phyloP scores from a whole-genome alignment of 2,797 vertebrate genomes.

The Takifugu rubripes region DNA sequence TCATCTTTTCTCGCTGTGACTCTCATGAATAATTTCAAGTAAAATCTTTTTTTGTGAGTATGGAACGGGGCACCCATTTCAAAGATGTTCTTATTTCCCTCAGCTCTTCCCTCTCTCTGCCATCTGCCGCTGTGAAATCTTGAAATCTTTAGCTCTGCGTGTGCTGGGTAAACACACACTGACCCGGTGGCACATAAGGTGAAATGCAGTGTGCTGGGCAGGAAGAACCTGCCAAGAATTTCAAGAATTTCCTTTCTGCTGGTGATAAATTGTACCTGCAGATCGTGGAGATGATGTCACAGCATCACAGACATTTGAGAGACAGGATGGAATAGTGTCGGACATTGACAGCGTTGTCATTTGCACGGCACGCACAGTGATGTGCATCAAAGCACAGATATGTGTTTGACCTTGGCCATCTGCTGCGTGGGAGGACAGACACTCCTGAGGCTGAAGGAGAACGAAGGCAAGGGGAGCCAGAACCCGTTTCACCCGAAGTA shows the following conservation, averaged over 20 bases:
- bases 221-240: not conserved
- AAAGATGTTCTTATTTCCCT: conserved; percentile 24
- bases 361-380: conserved; percentile 34
- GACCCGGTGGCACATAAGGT: conserved; percentile 25
- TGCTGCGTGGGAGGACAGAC: conserved; percentile 47
- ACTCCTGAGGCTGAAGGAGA: conserved; percentile 49
- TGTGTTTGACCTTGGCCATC: conserved; percentile 63
- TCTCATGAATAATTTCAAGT: conserved; percentile 33
- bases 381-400: conserved; percentile 38
- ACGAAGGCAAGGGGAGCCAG: conserved; percentile 16
- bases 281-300: conserved; percentile 8
- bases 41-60: conserved; percentile 25
- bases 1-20: conserved; percentile 19
- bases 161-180: conserved; percentile 33
- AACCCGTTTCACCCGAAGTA: conserved; percentile 9
- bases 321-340: not conserved
- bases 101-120: conserved; percentile 27
- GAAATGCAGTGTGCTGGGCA: conserved; percentile 7
- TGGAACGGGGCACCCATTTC: conserved; percentile 17
- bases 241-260: conserved; percentile 7
- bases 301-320: not conserved
- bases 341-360: conserved; percentile 10
- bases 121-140: conserved; percentile 48
- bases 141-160: conserved; percentile 32
- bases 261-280: conserved; percentile 2